Evolutionary conservation across 2,113 vertebrate genomes (phyloP).

Genomic region (Dicaeum eximium): DNA sequence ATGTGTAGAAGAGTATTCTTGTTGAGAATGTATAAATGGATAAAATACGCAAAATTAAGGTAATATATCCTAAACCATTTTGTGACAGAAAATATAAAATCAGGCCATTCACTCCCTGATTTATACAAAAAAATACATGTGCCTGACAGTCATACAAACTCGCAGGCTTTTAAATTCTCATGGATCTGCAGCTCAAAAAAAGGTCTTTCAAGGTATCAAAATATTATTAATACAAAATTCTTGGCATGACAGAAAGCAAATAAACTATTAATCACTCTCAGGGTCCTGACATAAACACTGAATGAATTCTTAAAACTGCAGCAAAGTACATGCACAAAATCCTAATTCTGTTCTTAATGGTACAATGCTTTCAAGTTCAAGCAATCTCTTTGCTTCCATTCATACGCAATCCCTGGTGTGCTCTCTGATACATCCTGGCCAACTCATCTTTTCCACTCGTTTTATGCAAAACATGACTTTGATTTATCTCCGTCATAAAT

Average conservation of each 20-base stretch:
- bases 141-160: neutral
- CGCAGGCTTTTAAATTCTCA: neutral
- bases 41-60: neutral
- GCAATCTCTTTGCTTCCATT: neutral
- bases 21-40: neutral
- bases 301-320: neutral
- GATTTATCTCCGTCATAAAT: neutral
- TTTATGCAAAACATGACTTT: neutral
- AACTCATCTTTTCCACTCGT: neutral
- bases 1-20: neutral
- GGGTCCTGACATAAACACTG: neutral
- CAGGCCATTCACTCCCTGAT: neutral
- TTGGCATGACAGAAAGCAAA: neutral
- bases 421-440: neutral
- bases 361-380: neutral
- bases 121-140: neutral
- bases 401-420: neutral
- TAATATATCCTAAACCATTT: neutral
- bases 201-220: neutral
- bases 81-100: neutral
- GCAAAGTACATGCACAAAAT: neutral
- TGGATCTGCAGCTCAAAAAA: neutral
- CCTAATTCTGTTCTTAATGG: neutral
- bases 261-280: neutral
- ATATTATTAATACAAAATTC: neutral